Evolutionary conservation across 1,140 invertebrate genomes (phyloP), one percentile per base, ranked within the genome.

Genomic region (Caenorhabditis remanei): DNA sequence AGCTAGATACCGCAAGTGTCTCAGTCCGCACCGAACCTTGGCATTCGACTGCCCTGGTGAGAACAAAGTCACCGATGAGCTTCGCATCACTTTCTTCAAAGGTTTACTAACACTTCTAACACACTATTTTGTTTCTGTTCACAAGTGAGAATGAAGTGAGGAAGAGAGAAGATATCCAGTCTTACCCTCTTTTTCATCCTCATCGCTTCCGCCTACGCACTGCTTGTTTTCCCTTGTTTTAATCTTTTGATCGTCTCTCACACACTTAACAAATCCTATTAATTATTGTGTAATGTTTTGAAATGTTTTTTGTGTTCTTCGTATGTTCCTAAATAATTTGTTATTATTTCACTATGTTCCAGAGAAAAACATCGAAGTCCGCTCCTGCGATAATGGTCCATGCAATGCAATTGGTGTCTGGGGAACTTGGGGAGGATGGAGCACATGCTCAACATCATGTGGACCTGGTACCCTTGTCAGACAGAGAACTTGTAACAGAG

Each of bases 331-430:
- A 46, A 32, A 13, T 0, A 79, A 16, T 24, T 48, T 21, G 0
- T 48, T 21, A 46, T 21, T 21, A 48, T 24, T 48, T 24, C 0
- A 48, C 8, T 8, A 16, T 11, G 50, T 16, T 90, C 83, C 88
- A 91, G 91, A 91, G 21, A 89, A 90, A 85, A 91, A 90, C 48
- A 92, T 93, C 89, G 92, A 93, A 67, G 87, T 92, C 5, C 87
- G 91, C 8, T 89, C 87, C 40, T 92, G 91, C 50, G 91, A 92
- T 50, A 91, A 91, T 32, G 75, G 90, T 11, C 87, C 89, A 6
- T 92, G 91, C 48, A 58, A 85, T n/a, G 83, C 82, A 41, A 46
- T 83, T 55, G 91, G 87, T 55, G 82, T 83, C 67, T 91, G 91
- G 90, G 87, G 56, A 55, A 87, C 56, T 65, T 92, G 91, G 90